These are phyloP conservation scores for Myrmecophaga tridactyla DNA, from an alignment of 2,113 vertebrate genomes.

Conservation along the genomic window DNA sequence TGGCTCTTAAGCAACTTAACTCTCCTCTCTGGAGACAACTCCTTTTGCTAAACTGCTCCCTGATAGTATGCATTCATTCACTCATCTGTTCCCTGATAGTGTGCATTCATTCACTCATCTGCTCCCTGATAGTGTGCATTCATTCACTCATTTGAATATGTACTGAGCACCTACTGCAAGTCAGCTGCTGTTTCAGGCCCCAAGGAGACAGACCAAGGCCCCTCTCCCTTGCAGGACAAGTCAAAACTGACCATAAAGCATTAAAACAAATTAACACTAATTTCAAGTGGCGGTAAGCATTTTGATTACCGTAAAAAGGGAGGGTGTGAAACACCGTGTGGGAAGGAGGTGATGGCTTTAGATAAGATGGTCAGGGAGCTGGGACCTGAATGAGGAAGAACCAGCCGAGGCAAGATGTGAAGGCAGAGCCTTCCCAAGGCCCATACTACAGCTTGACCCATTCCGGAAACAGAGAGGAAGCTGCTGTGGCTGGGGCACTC, in stretches of 20 bases:
- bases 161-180: too few species aligned
- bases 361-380: not conserved
- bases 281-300: not conserved
- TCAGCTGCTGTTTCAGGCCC: not conserved
- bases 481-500: fast-evolving
- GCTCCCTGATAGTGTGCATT: not conserved
- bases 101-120: not conserved
- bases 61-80: not conserved
- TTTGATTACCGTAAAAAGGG: not conserved
- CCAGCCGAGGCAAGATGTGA: not conserved
- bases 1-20: not conserved
- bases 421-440: not conserved
- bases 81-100: not conserved
- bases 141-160: not conserved
- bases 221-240: not conserved
- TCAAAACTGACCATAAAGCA: too few species aligned
- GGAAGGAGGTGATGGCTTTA: not conserved
- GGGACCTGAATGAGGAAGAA: not conserved
- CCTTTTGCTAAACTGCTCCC: not conserved
- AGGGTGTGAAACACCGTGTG: not conserved
- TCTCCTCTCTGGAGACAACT: not conserved
- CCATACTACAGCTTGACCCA: not conserved
- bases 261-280: not conserved
- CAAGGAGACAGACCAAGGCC: not conserved
- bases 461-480: not conserved